Base-by-base conservation (phyloP, 2,113 vertebrate genomes). In the Paralichthys olivaceus region DNA sequence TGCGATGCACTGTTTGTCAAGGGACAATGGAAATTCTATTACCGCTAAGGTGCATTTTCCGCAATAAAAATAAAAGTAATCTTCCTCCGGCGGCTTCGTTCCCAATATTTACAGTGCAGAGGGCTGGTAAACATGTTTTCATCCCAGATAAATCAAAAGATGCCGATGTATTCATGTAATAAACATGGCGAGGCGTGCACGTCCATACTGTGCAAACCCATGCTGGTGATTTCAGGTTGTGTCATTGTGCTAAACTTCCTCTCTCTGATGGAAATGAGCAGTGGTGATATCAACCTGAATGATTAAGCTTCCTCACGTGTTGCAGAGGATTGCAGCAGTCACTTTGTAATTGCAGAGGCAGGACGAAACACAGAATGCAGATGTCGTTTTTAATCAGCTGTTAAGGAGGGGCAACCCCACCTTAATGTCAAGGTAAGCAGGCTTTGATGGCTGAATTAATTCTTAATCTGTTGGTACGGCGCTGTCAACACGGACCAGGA, bases 381-480 rank as follows among this genome's bases (percentile, higher is more conserved):
- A 91, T 86, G 80, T 83, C 64, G 69, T 67, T 77, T 76, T 63
- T 47, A 64, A 84, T 89, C 71, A 65, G 79, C 32, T 43, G 63
- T 66, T 57, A 51, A 67, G 55, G 77, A 69, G 65, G 79, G 22
- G 75, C 43, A 72, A n/a, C 17, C 45, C 84, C 85, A 86, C 85
- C 82, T 91, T 83, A 75, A 84, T 80, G 89, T 86, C 83, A 85
- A 92, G 88, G 91, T 88, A 82, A 84, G 85, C 77, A 47, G 69
- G 81, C 86, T 89, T 80, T 91, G 84, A 90, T 66, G 84, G 80
- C 78, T 74, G 74, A 83, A 91, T 90, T 86, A 80, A 89, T 88
- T 86, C 83, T 81, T 77, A 92, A 91, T 90, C 84, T 88, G 88
- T 61, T 87, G 84, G 81, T 83, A 77, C 68, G 25, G 25, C 22